Base-by-base conservation (phyloP, 1,140 invertebrate species). In the Magallana ariakensis region DNA sequence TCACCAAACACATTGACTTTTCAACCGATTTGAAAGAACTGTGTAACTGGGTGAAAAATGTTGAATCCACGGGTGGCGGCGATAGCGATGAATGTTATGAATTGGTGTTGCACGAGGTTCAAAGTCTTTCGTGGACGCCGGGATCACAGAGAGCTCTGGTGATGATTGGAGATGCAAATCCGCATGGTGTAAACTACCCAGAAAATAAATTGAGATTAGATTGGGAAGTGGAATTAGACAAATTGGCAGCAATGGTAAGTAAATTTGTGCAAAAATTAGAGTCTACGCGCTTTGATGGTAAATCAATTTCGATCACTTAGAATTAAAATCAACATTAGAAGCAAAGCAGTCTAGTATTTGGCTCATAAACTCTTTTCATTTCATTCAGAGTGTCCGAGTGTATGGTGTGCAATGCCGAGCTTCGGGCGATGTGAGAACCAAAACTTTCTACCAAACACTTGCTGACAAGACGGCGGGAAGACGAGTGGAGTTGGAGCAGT, bases 31-130 rank as follows among this genome's bases (percentile, higher is more conserved):
- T 91, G 0, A 57, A 70, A 4, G 86, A 91, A 55, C 60, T 92
- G n/a, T 88, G 89, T 80, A 83, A 91, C 10, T 93, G 92, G 82
- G 90, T 90, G 4, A 88, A 91, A 19, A 88, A 88, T 66, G 90
- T 91, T 0, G 85, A 62, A 19, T 54, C 22, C 3, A 92, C 90
- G 4, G 87, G 89, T 56, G 91, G 91, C 13, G 89, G 89, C 0
- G 91, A 92, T 80, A 56, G 56, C 19, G 91, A 90, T 53, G 92
- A 93, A 85, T 92, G 92, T 83, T 93, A 93, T 86, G 92, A 93
- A 87, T 89, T 93, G 10, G 92, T 93, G 15, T 83, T 93, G 46
- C 87, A 92, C 55, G 87, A 92, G 84, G 92, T 92, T 46, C 87
- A 90, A 11, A 88, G 80, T 5, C 58, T 92, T 19, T 91, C 90